A percentile compares a stretch with the other conserved stretches of the same genome.
Conservation (phyloP, 1,140 invertebrate species). For the Himalopsyche phryganea region DNA sequence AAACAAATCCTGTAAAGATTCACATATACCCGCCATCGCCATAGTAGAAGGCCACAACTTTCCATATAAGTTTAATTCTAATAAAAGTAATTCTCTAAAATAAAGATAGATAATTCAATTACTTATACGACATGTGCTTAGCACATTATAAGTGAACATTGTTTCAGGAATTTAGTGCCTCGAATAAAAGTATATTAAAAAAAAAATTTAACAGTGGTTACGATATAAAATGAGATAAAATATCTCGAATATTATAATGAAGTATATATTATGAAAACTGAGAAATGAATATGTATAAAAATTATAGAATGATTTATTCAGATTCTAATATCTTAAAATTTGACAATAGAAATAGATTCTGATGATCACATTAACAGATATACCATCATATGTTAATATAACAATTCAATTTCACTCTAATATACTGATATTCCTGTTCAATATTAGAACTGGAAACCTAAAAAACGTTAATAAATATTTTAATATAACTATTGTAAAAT, state of each 20-base stretch:
- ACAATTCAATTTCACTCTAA: too few relatives aligned
- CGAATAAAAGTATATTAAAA: neutral
- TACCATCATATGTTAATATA: too few relatives aligned
- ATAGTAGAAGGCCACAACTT: constrained; percentile 22
- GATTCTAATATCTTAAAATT: too few relatives aligned
- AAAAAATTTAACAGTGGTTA: neutral
- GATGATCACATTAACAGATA: too few relatives aligned
- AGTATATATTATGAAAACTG: neutral
- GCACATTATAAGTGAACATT: neutral
- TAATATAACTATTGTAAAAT: too few relatives aligned
- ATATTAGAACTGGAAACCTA: too few relatives aligned
- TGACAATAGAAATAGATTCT: too few relatives aligned
- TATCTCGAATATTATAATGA: neutral
- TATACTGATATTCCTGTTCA: too few relatives aligned
- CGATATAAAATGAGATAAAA: neutral
- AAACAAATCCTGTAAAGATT: constrained; percentile 19
- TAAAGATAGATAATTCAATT: constrained; percentile 9
- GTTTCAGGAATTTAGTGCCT: neutral
- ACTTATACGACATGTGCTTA: neutral
- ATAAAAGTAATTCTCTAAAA: constrained; percentile 22
- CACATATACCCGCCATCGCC: constrained; percentile 21
- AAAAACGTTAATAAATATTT: too few relatives aligned
- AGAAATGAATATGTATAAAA: too few relatives aligned
- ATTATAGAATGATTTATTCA: too few relatives aligned
- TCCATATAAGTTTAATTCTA: constrained; percentile 15